These are phyloP conservation scores for Drosophila anomelani DNA, from an alignment of 2,888 invertebrate species.

Conservation along the genomic window DNA sequence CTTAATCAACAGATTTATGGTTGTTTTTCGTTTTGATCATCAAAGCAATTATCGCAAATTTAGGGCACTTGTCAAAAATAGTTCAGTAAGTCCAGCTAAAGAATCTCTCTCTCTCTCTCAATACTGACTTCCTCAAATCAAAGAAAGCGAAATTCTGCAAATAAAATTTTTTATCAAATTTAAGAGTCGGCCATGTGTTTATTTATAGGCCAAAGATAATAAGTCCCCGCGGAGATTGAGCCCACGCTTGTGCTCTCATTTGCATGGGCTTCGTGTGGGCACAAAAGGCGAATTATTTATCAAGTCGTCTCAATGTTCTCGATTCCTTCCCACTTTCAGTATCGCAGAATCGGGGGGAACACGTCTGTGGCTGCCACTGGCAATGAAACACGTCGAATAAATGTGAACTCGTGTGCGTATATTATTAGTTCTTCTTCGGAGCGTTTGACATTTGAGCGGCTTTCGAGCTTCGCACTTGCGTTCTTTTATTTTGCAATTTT, in stretches of 20 bases:
- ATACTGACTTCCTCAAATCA: conserved; percentile 10
- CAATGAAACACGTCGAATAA: conserved; percentile 53
- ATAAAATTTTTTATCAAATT: conserved; percentile 47
- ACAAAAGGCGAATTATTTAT: conserved; percentile 76
- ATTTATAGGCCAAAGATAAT: conserved; percentile 59
- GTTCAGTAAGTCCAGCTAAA: not conserved
- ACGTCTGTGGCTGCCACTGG: conserved; percentile 44
- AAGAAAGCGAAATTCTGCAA: conserved; percentile 32
- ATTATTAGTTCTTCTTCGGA: conserved; percentile 50
- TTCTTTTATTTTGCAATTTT: conserved; percentile 74
- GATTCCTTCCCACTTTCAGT: conserved; percentile 64
- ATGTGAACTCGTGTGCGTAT: conserved; percentile 60
- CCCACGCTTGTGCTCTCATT: conserved; percentile 20
- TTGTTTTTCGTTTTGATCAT: conserved; percentile 1
- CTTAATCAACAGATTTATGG: conserved; percentile 1
- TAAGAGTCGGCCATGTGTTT: conserved; percentile 25
- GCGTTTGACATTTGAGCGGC: conserved; percentile 65
- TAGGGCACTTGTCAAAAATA: conserved; percentile 39
- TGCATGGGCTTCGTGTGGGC: conserved; percentile 30
- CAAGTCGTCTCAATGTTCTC: conserved; percentile 63
- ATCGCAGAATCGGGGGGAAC: conserved; percentile 27
- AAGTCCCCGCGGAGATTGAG: conserved; percentile 47
- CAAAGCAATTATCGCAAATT: conserved; percentile 27
- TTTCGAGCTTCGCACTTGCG: conserved; percentile 62
- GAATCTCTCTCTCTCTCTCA: not conserved